A percentile compares a stretch with the other conserved stretches of the same genome.
phyloP scores from a whole-genome alignment of 2,113 vertebrate genomes.

The Mirounga angustirostris region DNA sequence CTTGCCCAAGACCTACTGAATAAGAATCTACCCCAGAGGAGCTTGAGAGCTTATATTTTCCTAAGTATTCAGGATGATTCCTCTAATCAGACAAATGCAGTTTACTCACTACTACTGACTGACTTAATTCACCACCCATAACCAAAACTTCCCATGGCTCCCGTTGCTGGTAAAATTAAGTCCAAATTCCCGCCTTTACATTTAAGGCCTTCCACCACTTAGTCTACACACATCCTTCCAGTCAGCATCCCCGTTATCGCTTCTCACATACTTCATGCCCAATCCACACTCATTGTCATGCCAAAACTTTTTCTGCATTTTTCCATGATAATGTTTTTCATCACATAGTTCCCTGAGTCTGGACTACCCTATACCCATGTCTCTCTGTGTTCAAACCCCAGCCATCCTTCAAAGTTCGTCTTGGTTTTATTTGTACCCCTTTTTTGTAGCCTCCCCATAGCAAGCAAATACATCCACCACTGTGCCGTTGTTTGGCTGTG shows the following conservation, averaged over 20 bases:
- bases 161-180: conserved; percentile 1
- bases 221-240: neutral
- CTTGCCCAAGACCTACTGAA: neutral
- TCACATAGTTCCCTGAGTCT: neutral
- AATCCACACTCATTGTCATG: neutral
- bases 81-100: neutral
- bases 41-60: neutral
- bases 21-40: neutral
- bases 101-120: neutral
- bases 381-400: conserved; percentile 1
- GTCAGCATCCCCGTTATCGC: neutral
- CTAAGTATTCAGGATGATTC: neutral
- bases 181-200: neutral
- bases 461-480: neutral
- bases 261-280: neutral
- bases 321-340: neutral
- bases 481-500: neutral
- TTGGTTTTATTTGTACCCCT: neutral
- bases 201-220: neutral
- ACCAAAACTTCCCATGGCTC: neutral
- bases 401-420: neutral
- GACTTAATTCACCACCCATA: neutral
- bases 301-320: neutral
- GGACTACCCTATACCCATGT: too few relatives aligned
- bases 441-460: neutral